Evolutionary conservation across 2,888 invertebrate genomes (phyloP).

Genomic region (Malthinus flaveolus): DNA sequence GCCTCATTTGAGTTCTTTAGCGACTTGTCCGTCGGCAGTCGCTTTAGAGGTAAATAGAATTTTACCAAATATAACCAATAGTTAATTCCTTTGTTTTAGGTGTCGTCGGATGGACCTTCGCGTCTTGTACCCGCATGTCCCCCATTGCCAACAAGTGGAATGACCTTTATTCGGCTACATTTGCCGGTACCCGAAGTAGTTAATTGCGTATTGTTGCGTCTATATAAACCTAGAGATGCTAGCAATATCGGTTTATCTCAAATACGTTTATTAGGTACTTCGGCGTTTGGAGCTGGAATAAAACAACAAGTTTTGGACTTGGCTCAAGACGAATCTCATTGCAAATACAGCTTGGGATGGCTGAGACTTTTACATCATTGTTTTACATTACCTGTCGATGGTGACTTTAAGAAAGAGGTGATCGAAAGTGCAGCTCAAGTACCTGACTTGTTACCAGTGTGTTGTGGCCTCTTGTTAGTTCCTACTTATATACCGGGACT

Average conservation of each 20-base stretch:
- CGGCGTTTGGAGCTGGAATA: slow-evolving; percentile 72
- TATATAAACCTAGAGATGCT: slow-evolving; percentile 87
- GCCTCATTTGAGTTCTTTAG: slow-evolving; percentile 81
- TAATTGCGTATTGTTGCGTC: slow-evolving; percentile 72
- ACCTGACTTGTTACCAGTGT: slow-evolving; percentile 69
- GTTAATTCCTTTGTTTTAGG: slow-evolving; percentile 31
- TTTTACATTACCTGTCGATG: slow-evolving; percentile 59
- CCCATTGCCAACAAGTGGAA: slow-evolving; percentile 83
- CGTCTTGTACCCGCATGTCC: slow-evolving; percentile 82
- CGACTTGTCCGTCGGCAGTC: slow-evolving; percentile 87
- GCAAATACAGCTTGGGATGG: slow-evolving; percentile 75
- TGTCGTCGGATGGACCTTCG: slow-evolving; percentile 76
- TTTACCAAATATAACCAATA: background rate
- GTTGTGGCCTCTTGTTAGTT: slow-evolving; percentile 73
- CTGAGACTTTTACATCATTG: slow-evolving; percentile 80
- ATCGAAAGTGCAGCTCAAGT: slow-evolving; percentile 67
- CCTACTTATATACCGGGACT: slow-evolving; percentile 64
- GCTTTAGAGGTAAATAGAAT: slow-evolving; percentile 70
- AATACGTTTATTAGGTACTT: slow-evolving; percentile 80
- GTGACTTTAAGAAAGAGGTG: slow-evolving; percentile 56
- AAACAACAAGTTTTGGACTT: slow-evolving; percentile 48
- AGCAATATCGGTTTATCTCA: slow-evolving; percentile 87
- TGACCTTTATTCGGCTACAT: slow-evolving; percentile 83
- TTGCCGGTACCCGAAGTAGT: slow-evolving; percentile 84
- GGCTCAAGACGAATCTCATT: slow-evolving; percentile 60